Percentiles rank a stretch among this genome's conserved stretches.
Conservation (phyloP, 2,888 invertebrate genomes). For the Euspilapteryx auroguttella region DNA sequence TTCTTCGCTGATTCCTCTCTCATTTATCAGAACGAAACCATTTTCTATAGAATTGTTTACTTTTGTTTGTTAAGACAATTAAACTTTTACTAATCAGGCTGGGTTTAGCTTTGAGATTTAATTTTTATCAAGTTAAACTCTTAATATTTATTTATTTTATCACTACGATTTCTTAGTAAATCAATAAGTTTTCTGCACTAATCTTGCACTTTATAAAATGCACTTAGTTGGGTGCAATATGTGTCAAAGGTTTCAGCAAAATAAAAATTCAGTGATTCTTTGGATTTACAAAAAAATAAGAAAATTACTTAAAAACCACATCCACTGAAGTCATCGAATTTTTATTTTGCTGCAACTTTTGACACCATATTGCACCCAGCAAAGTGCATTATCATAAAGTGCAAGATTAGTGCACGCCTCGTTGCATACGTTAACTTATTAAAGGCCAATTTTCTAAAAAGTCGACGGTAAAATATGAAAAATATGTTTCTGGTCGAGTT, state of each 20-base stretch:
- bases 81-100: too few relatives aligned
- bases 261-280: too few relatives aligned
- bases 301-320: too few relatives aligned
- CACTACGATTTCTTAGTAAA: too few relatives aligned
- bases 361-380: slow-evolving; percentile 12
- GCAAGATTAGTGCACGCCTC: slow-evolving; percentile 16
- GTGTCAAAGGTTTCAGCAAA: too few relatives aligned
- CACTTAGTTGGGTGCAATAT: too few relatives aligned
- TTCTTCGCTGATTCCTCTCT: slow-evolving; percentile 33
- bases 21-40: slow-evolving; percentile 41
- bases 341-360: slow-evolving; percentile 21
- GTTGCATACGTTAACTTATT: slow-evolving; percentile 30
- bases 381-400: slow-evolving; percentile 9
- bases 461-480: slow-evolving; percentile 23
- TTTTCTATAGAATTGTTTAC: slow-evolving; percentile 9
- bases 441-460: slow-evolving; percentile 26
- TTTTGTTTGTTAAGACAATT: slow-evolving; percentile 7
- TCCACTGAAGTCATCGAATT: slow-evolving; percentile 22
- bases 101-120: too few relatives aligned
- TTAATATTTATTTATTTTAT: too few relatives aligned
- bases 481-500: slow-evolving; percentile 18
- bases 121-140: too few relatives aligned
- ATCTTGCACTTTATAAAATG: too few relatives aligned
- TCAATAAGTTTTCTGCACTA: too few relatives aligned
- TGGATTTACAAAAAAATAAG: too few relatives aligned